These are phyloP conservation scores for Gallinago media DNA, from an alignment of 2,113 vertebrate species.

Conservation along the genomic window DNA sequence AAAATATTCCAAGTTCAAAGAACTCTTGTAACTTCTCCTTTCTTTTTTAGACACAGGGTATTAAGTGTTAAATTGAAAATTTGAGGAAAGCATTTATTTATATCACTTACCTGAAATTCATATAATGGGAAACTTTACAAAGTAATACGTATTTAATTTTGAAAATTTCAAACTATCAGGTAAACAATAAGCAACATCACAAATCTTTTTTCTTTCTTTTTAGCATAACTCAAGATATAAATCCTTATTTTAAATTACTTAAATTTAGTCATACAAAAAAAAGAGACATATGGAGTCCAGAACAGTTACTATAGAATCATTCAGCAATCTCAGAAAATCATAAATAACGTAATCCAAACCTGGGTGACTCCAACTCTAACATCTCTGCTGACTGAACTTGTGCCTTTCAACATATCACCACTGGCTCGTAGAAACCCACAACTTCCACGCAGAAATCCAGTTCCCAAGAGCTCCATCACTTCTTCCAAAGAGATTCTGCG, in stretches of 20 bases:
- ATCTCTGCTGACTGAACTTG: conserved; percentile 86
- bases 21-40: background rate
- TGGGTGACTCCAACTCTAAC: conserved; percentile 92
- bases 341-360: conserved; percentile 74
- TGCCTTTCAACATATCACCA: conserved; percentile 93
- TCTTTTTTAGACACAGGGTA: background rate
- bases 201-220: background rate
- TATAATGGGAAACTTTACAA: background rate
- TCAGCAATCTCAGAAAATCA: background rate
- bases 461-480: conserved; percentile 87
- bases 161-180: background rate
- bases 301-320: background rate
- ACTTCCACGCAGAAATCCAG: conserved; percentile 90
- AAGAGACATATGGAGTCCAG: background rate
- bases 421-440: conserved; percentile 90
- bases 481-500: conserved; percentile 84
- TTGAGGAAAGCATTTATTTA: background rate
- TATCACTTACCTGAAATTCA: background rate
- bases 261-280: background rate
- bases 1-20: background rate
- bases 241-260: background rate
- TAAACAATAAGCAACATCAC: background rate
- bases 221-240: background rate
- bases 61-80: background rate
- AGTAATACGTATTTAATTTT: background rate